Base-by-base conservation (phyloP, 2,888 invertebrate species). In the Tineola bisselliella region DNA sequence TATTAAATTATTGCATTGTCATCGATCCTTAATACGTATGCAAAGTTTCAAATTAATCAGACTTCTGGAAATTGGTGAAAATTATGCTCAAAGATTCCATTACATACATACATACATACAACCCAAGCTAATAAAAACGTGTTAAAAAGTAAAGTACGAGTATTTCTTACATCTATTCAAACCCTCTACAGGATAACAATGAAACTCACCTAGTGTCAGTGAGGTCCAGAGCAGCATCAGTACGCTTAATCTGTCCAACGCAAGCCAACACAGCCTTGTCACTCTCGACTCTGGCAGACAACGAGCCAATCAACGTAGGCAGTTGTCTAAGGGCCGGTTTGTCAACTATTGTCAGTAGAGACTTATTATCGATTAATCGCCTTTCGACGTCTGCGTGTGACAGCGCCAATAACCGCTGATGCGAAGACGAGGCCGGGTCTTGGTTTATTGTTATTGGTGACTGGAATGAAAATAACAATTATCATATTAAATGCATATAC, bases 331-430 rank as follows among this genome's bases (percentile, higher is more conserved):
- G 76, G 2, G 92, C 92, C 31, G 93, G 93, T 74, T 94, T 94
- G 72, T 94, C 94, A 67, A 96, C 87, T 63, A 94, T 92, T 56
- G 96, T 96, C 64, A 96, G 87, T 43, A 97, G 84, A 0, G 95
- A 93, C 80, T 96, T 96, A 83, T 97, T 97, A 82, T 96, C 96
- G 70, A 97, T 96, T 61, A 97, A 88, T 0, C 97, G 87, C 66
- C 95, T 92, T 76, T 97, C 96, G 59, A 97, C 95, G 74, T 97
- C 96, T 8, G 91, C 90, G 70, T 94, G 93, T 60, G 91, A 92
- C 62, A 96, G 89, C 59, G 95, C 94, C 65, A 97, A 84, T 57
- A 96, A 91, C 19, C 97, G 89, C 79, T 97, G 97, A 84, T 97
- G 97, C 48, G 95, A 95, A 0, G 95, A 93, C 43, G 93, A 91